These are phyloP conservation scores for Drosophila virilis DNA, from an alignment of 1,140 invertebrate genomes.

Conservation along the genomic window DNA sequence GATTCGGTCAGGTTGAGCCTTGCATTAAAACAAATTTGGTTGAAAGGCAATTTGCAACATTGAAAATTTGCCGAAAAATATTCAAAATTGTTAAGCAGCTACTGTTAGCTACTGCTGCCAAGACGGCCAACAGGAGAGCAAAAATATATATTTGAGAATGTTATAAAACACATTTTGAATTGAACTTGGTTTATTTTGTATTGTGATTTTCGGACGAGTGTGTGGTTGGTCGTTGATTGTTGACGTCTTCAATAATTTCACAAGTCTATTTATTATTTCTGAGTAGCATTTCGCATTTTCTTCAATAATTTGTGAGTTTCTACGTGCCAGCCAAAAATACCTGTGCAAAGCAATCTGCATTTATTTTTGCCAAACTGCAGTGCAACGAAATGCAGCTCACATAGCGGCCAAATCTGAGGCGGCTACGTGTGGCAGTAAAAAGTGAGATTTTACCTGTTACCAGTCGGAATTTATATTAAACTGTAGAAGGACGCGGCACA, in stretches of 20 bases:
- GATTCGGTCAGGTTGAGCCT: no score
- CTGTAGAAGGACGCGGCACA: slow-evolving; percentile 26
- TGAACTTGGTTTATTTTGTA: no score
- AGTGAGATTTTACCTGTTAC: slow-evolving; percentile 69
- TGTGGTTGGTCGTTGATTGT: not conserved
- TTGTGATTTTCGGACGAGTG: no score
- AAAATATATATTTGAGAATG: no score
- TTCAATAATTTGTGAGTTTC: slow-evolving; percentile 36
- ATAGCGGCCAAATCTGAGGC: slow-evolving; percentile 51
- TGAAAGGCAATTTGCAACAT: no score
- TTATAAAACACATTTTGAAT: no score
- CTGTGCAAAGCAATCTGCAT: slow-evolving; percentile 64
- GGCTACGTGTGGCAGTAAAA: slow-evolving; percentile 55
- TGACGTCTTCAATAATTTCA: not conserved
- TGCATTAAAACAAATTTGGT: no score
- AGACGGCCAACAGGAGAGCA: no score
- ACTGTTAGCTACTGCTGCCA: no score
- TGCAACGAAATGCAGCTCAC: slow-evolving; percentile 53
- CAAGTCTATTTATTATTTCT: slow-evolving; percentile 3
- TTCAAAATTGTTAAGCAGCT: no score
- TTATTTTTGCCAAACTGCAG: slow-evolving; percentile 35
- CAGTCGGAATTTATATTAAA: slow-evolving; percentile 77
- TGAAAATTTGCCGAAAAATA: no score
- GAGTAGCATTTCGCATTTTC: not conserved
- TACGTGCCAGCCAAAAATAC: slow-evolving; percentile 57